phyloP scores from a whole-genome alignment of 2,797 vertebrate genomes.

The Gambusia yucatana region DNA sequence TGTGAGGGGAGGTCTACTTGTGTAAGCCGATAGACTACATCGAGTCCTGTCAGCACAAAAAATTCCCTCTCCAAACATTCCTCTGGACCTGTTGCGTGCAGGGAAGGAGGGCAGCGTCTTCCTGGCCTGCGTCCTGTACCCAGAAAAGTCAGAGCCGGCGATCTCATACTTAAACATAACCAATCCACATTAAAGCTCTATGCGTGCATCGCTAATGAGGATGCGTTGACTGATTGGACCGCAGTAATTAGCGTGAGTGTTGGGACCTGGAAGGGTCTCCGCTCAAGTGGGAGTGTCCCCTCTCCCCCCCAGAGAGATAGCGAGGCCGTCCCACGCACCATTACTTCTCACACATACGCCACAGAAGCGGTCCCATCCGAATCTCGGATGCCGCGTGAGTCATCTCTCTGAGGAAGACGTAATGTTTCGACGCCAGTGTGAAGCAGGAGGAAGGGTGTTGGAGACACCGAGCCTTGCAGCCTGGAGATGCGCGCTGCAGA shows the following conservation, averaged over 20 bases:
- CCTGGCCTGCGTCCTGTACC: constrained; percentile 12
- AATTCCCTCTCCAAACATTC: constrained; percentile 72
- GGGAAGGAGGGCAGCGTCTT: constrained; percentile 20
- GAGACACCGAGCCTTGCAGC: constrained; percentile 51
- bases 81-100: constrained; percentile 57
- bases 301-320: constrained; percentile 56
- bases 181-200: constrained; percentile 13
- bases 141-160: constrained; percentile 49
- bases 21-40: constrained; percentile 46
- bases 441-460: constrained; percentile 42
- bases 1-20: constrained; percentile 23
- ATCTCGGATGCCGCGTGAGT: constrained; percentile 65
- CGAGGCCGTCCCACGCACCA: constrained; percentile 62
- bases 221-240: constrained; percentile 83
- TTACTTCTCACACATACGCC: constrained; percentile 38
- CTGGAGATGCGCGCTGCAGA: constrained; percentile 47
- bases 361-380: constrained; percentile 44
- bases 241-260: constrained; percentile 82
- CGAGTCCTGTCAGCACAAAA: constrained; percentile 65
- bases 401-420: constrained; percentile 58
- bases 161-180: constrained; percentile 23
- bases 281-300: constrained; percentile 67
- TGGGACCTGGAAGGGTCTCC: constrained; percentile 71
- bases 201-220: constrained; percentile 71
- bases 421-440: constrained; percentile 34